Evolutionary conservation across 2,113 vertebrate species (phyloP).

Genomic region (Dromas ardeola): DNA sequence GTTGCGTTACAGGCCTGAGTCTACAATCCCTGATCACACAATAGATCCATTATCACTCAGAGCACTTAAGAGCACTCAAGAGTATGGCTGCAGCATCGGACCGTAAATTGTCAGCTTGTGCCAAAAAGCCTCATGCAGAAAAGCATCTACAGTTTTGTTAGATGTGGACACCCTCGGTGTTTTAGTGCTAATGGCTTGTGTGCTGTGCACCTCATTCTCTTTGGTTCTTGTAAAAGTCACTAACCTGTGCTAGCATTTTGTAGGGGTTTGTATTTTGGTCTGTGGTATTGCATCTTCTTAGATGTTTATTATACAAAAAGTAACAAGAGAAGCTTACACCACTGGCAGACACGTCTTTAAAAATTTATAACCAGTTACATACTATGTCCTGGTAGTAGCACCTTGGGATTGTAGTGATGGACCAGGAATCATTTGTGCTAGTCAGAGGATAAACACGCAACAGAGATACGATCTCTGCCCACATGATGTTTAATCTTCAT

Average conservation of each 20-base stretch:
- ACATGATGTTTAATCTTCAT: neutral
- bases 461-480: neutral
- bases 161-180: neutral
- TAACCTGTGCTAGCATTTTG: neutral
- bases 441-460: neutral
- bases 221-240: neutral
- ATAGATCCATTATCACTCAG: constrained; percentile 32
- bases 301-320: neutral
- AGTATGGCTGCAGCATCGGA: neutral
- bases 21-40: neutral
- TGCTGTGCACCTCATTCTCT: neutral
- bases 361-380: neutral
- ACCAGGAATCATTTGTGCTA: neutral
- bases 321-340: neutral
- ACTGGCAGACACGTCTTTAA: neutral
- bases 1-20: neutral
- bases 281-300: neutral
- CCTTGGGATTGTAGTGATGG: constrained; percentile 11
- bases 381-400: neutral
- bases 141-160: neutral
- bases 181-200: neutral
- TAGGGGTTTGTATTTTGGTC: neutral
- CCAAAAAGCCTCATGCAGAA: constrained; percentile 26
- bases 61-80: constrained; percentile 50
- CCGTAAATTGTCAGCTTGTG: neutral